phyloP scores from a whole-genome alignment of 1,140 invertebrate species.

The Chrysopa pallens region DNA sequence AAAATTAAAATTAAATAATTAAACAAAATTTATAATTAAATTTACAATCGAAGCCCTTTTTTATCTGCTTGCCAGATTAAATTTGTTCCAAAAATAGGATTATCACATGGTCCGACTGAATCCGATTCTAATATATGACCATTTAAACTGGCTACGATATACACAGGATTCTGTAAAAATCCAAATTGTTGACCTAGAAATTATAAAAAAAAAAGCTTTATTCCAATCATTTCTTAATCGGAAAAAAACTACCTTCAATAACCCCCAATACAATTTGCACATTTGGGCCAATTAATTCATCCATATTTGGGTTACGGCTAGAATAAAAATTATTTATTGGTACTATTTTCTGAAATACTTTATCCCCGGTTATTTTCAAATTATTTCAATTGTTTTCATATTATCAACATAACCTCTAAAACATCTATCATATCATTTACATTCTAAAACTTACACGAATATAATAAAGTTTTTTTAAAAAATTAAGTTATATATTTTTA shows the following conservation, averaged over 20 bases:
- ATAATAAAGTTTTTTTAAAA: too few species aligned
- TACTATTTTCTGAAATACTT: too few species aligned
- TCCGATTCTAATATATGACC: conserved; percentile 9
- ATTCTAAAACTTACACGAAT: too few species aligned
- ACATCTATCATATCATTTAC: too few species aligned
- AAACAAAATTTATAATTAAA: neutral
- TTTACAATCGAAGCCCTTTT: conserved; percentile 10
- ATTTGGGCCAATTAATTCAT: conserved; percentile 3
- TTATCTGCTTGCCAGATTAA: conserved; percentile 13
- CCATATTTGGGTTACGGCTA: neutral
- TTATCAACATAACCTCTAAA: too few species aligned
- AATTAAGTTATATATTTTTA: too few species aligned
- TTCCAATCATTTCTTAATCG: neutral
- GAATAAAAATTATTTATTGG: too few species aligned
- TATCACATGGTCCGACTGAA: conserved; percentile 3
- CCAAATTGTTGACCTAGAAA: conserved; percentile 8
- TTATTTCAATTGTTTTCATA: too few species aligned
- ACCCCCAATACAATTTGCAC: conserved; percentile 6
- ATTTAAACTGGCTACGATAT: conserved; percentile 6
- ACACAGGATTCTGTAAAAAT: conserved; percentile 3
- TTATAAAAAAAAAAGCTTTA: neutral
- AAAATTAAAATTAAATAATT: neutral
- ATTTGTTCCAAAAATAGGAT: conserved; percentile 7
- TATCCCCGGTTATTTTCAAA: too few species aligned
- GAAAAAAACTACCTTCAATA: conserved; percentile 5